A percentile compares a stretch with the other conserved stretches of the same genome.
These are phyloP conservation scores for Leptoclinus maculatus DNA, from an alignment of 2,797 vertebrate species.

Conservation along the genomic window DNA sequence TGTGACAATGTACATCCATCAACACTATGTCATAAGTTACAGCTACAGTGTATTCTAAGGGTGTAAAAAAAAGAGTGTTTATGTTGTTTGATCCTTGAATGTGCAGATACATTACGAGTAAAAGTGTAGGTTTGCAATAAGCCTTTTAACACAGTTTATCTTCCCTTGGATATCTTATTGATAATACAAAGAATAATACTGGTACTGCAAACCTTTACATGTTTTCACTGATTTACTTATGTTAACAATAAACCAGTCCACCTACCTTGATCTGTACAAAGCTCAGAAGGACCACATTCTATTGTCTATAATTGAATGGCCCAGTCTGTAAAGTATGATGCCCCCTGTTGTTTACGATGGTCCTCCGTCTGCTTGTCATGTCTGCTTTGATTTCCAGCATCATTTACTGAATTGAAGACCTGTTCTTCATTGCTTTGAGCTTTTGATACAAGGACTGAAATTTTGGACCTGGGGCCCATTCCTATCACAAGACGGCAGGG, in stretches of 20 bases:
- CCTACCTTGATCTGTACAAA: constrained; percentile 3
- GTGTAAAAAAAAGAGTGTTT: constrained; percentile 22
- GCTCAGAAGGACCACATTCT: neutral
- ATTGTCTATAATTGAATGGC: neutral
- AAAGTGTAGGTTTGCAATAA: constrained; percentile 7
- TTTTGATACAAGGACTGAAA: neutral
- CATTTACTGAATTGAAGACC: neutral
- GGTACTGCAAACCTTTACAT: neutral
- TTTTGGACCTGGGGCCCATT: neutral
- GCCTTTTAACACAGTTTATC: neutral
- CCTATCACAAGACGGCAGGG: too few species aligned
- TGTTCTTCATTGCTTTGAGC: neutral
- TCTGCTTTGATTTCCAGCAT: neutral
- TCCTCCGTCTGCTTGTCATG: neutral
- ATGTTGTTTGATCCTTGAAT: constrained; percentile 23
- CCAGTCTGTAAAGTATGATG: constrained; percentile 1
- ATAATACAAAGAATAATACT: neutral
- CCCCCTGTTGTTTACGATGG: constrained; percentile 18
- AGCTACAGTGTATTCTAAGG: constrained; percentile 15
- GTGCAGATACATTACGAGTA: constrained; percentile 16
- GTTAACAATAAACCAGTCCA: neutral
- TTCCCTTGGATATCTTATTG: neutral
- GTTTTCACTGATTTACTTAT: neutral
- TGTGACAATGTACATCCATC: constrained; percentile 67
- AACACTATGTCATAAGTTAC: constrained; percentile 33